Evolutionary conservation across 2,888 invertebrate genomes (phyloP).

Genomic region (Strigamia maritima): DNA sequence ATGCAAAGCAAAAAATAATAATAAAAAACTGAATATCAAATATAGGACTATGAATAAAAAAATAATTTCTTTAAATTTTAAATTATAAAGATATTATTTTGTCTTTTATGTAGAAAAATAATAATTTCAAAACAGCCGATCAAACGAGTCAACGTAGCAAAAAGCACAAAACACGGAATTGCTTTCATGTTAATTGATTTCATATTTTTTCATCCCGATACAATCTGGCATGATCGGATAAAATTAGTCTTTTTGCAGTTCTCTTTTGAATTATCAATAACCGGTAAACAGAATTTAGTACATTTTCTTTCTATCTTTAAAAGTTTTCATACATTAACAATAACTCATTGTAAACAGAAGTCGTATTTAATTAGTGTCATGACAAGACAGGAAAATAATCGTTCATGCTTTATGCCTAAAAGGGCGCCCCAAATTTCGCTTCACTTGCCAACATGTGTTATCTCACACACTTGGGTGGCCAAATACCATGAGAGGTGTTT

Average conservation of each 20-base stretch:
- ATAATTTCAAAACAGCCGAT: background rate
- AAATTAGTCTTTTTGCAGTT: background rate
- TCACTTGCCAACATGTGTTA: constrained; percentile 30
- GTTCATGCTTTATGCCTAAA: background rate
- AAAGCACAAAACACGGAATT: background rate
- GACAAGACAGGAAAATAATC: constrained; percentile 19
- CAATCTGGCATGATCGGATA: constrained; percentile 18
- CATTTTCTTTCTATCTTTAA: background rate
- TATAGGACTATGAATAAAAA: background rate
- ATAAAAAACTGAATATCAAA: background rate
- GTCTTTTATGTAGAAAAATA: background rate
- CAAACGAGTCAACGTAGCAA: background rate
- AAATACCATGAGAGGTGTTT: constrained; percentile 32
- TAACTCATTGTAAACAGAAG: background rate
- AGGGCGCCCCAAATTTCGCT: constrained; percentile 26
- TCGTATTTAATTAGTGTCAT: background rate
- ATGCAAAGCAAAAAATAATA: background rate
- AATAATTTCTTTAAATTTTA: too few relatives aligned
- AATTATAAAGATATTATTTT: too few relatives aligned
- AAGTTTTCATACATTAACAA: background rate
- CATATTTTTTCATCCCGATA: background rate
- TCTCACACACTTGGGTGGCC: constrained; percentile 32
- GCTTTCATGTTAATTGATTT: constrained; percentile 32
- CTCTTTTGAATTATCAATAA: background rate
- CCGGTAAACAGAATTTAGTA: background rate